These are phyloP conservation scores for Picus viridis DNA, from an alignment of 2,797 vertebrate species.

Conservation along the genomic window DNA sequence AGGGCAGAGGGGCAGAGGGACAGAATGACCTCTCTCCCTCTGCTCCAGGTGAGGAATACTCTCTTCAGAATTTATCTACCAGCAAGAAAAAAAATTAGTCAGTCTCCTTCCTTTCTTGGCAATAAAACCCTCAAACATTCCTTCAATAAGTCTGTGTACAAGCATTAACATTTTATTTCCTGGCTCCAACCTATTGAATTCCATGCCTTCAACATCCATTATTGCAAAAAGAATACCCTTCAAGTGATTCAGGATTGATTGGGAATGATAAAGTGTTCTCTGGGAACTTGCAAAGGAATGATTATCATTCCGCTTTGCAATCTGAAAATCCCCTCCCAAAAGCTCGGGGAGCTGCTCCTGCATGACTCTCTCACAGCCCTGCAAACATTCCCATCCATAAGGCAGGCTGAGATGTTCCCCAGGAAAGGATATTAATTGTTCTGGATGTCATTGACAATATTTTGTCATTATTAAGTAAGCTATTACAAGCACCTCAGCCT, in stretches of 20 bases:
- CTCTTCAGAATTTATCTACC: constrained; percentile 33
- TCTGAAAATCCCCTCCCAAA: not conserved
- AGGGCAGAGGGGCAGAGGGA: too few species aligned
- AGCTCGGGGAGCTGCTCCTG: not conserved
- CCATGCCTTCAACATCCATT: not conserved
- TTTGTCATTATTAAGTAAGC: constrained; percentile 24
- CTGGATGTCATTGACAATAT: not conserved
- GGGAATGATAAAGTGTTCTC: not conserved
- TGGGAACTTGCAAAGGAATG: not conserved
- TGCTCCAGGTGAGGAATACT: not conserved
- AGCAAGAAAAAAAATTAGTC: constrained; percentile 3
- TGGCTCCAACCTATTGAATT: not conserved
- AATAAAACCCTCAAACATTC: not conserved
- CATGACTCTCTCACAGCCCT: not conserved
- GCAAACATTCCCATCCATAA: not conserved
- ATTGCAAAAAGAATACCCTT: not conserved
- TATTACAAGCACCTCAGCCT: not conserved
- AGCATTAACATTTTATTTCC: not conserved
- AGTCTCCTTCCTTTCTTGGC: too few species aligned
- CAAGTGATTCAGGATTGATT: not conserved
- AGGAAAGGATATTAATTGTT: not conserved
- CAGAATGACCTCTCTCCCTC: too few species aligned
- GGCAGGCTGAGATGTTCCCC: not conserved
- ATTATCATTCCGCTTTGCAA: not conserved
- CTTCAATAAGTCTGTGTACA: not conserved